A percentile compares a stretch with the other conserved stretches of the same genome.
These are phyloP conservation scores for Volucella inanis DNA, from an alignment of 2,888 invertebrate species.

Conservation along the genomic window DNA sequence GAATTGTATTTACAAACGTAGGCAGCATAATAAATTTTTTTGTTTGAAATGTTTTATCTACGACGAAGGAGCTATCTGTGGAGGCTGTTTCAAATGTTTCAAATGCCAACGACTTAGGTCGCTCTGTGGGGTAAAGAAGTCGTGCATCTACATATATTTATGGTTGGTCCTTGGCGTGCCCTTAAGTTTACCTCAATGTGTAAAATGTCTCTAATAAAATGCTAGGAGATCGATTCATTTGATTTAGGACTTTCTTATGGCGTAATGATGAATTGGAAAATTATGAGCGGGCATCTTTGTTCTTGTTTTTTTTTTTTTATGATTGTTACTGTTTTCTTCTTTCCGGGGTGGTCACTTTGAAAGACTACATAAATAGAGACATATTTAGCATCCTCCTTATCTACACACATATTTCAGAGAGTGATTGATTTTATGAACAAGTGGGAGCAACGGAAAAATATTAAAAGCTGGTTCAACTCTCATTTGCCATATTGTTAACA, in stretches of 20 bases:
- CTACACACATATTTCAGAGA: too few species aligned
- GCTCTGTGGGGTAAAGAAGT: not conserved
- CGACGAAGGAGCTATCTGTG: not conserved
- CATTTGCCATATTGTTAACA: too few species aligned
- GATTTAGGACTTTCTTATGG: constrained; percentile 56
- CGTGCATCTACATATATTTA: constrained; percentile 35
- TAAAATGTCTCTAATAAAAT: constrained; percentile 56
- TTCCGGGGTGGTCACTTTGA: too few species aligned
- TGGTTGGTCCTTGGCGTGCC: constrained; percentile 48
- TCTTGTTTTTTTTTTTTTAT: too few species aligned
- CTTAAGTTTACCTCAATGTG: constrained; percentile 60
- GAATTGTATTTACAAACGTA: constrained; percentile 70
- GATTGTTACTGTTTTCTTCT: too few species aligned
- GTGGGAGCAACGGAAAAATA: too few species aligned
- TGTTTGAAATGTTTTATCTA: constrained; percentile 57
- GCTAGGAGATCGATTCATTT: constrained; percentile 47
- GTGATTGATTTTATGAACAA: too few species aligned
- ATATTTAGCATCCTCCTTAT: too few species aligned
- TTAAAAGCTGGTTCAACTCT: too few species aligned
- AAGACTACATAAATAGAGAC: too few species aligned
- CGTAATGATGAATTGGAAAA: constrained; percentile 44
- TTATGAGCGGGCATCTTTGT: not conserved
- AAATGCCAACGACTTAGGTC: constrained; percentile 18
- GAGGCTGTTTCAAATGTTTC: constrained; percentile 4
- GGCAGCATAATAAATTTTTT: constrained; percentile 69